These are phyloP conservation scores for Pituophis catenifer DNA, from an alignment of 2,113 vertebrate species.

Conservation along the genomic window DNA sequence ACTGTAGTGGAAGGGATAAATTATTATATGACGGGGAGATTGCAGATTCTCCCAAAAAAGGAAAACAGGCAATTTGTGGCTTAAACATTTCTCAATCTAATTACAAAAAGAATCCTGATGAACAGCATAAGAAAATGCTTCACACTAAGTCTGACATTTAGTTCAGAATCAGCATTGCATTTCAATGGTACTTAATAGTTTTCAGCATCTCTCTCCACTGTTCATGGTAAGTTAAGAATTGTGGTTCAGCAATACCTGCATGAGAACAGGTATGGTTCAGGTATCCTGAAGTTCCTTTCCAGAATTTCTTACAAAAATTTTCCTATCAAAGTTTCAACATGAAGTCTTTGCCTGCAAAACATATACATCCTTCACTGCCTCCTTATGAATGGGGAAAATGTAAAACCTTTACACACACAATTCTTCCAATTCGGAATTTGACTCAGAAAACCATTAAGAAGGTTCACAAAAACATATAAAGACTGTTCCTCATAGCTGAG, in stretches of 20 bases:
- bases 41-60: background rate
- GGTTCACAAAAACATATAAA: background rate
- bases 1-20: background rate
- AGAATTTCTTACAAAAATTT: background rate
- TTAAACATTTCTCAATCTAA: background rate
- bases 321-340: background rate
- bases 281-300: background rate
- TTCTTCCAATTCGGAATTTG: background rate
- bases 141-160: background rate
- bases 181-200: background rate
- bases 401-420: background rate
- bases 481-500: background rate
- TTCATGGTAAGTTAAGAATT: background rate
- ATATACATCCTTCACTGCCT: background rate
- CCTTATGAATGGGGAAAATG: background rate
- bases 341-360: background rate
- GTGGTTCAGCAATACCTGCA: background rate
- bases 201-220: background rate
- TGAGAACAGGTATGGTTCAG: background rate
- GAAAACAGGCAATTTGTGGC: background rate
- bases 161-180: background rate
- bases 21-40: background rate
- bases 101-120: background rate
- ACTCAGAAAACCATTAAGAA: background rate
- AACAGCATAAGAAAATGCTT: background rate